phyloP scores from a whole-genome alignment of 2,888 invertebrate genomes.

The Geophilus truncorum region DNA sequence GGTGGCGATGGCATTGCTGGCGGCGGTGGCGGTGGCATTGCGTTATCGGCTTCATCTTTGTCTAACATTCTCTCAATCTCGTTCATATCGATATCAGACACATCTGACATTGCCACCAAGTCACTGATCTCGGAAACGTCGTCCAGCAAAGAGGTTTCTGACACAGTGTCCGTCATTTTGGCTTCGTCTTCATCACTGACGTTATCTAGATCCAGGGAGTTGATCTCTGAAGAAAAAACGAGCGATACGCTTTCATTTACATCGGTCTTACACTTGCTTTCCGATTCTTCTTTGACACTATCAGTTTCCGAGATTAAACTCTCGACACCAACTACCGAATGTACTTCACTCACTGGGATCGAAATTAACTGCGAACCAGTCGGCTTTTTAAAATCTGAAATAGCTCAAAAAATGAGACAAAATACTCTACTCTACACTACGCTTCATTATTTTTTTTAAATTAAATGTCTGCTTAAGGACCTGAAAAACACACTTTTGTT shows the following conservation, averaged over 20 bases:
- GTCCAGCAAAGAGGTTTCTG: neutral
- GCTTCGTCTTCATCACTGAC: neutral
- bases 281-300: neutral
- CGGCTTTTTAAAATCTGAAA: neutral
- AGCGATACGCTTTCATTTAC: neutral
- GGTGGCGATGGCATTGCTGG: neutral
- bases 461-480: too few relatives aligned
- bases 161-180: neutral
- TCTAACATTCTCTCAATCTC: neutral
- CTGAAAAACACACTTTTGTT: too few relatives aligned
- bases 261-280: neutral
- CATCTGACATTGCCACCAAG: neutral
- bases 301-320: neutral
- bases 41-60: neutral
- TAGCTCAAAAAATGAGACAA: neutral
- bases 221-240: neutral
- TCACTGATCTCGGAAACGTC: conserved; percentile 14
- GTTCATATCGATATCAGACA: neutral
- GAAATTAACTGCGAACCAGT: neutral
- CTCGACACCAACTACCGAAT: neutral
- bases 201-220: neutral
- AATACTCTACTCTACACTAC: too few relatives aligned
- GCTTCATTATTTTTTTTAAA: too few relatives aligned
- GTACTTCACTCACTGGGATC: neutral
- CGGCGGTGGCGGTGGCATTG: neutral